Evolutionary conservation across 1,140 invertebrate genomes (phyloP).

Genomic region (Tetraneura akinire): DNA sequence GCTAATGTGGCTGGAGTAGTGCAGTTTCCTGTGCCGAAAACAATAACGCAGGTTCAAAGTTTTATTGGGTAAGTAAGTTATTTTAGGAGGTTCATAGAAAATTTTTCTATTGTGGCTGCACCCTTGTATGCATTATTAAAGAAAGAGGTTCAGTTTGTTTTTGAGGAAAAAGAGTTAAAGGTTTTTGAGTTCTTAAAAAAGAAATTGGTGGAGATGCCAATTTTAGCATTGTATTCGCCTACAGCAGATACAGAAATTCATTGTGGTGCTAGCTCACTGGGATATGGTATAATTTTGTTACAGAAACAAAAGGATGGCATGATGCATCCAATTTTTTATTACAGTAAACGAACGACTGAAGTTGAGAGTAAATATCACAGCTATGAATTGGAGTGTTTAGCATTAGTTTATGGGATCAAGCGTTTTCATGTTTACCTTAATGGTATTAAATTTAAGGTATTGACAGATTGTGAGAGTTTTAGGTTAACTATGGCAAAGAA

Average conservation of each 20-base stretch:
- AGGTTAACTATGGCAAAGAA: slow-evolving; percentile 29
- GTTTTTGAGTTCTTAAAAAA: not conserved
- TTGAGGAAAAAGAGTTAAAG: not conserved
- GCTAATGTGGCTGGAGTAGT: too few relatives aligned
- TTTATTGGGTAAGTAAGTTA: too few relatives aligned
- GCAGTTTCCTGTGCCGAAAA: too few relatives aligned
- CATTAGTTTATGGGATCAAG: not conserved
- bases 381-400: slow-evolving; percentile 25
- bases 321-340: slow-evolving; percentile 26
- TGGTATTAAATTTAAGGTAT: slow-evolving; percentile 25
- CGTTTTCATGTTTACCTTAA: slow-evolving; percentile 31
- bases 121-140: not conserved
- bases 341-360: not conserved
- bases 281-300: not conserved
- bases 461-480: slow-evolving; percentile 22
- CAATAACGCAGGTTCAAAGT: too few relatives aligned
- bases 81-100: too few relatives aligned
- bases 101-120: too few relatives aligned
- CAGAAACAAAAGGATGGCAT: not conserved
- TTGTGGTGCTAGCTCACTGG: not conserved
- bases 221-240: slow-evolving; percentile 10
- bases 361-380: slow-evolving; percentile 3
- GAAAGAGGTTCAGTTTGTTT: slow-evolving; percentile 7
- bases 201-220: not conserved
- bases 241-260: slow-evolving; percentile 3